These are phyloP conservation scores for Bradypodion pumilum DNA, from an alignment of 2,797 vertebrate genomes.

Conservation along the genomic window DNA sequence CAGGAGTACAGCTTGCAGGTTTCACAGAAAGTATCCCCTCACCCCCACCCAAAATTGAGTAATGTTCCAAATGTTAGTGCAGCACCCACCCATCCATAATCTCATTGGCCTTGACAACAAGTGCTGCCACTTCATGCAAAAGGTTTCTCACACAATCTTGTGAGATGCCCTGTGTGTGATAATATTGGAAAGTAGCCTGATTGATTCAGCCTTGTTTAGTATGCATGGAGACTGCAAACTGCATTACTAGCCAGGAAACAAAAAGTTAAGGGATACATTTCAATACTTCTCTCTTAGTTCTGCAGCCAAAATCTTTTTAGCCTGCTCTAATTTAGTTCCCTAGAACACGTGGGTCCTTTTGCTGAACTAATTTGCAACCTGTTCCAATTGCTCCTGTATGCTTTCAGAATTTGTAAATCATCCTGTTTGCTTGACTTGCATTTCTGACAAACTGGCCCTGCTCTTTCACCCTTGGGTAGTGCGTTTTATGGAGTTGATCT, in stretches of 20 bases:
- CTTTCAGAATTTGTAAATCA: conserved; percentile 44
- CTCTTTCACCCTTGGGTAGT: conserved; percentile 11
- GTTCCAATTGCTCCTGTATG: conserved; percentile 28
- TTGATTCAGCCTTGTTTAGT: neutral
- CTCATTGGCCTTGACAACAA: neutral
- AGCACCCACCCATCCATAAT: neutral
- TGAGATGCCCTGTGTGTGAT: neutral
- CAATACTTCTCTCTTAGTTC: neutral
- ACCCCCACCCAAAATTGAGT: no score
- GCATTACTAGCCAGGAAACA: conserved; percentile 28
- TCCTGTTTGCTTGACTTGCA: conserved; percentile 41
- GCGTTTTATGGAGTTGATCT: neutral
- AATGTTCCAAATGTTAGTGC: neutral
- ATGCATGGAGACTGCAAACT: neutral
- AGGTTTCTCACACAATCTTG: neutral
- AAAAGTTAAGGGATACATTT: no score
- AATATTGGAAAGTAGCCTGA: neutral
- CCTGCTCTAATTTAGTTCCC: neutral
- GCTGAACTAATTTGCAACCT: conserved; percentile 51
- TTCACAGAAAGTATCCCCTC: no score
- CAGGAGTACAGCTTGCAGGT: neutral
- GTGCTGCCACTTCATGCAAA: neutral
- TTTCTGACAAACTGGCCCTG: neutral
- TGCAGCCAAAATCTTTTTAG: conserved; percentile 20
- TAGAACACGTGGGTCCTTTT: neutral